Base-by-base conservation (phyloP, 2,797 vertebrate species). In the Sebastes vulpes region DNA sequence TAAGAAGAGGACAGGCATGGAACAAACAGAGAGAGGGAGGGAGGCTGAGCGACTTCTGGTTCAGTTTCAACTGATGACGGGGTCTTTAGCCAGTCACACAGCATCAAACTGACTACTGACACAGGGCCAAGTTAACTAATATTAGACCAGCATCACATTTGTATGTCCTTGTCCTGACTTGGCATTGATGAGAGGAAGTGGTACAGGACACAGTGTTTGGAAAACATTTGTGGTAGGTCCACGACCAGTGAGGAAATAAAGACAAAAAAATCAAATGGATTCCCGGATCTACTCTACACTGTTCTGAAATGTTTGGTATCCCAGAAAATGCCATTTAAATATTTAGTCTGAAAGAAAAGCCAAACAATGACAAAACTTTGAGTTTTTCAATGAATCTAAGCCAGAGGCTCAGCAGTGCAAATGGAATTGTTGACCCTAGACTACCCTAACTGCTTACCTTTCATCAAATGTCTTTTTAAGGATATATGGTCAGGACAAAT, bases 1-100 rank as follows among this genome's bases (percentile, higher is more conserved):
- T 93, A 90, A 82, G 91, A 79, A 88, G 83, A 89, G 80, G 91
- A 87, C 88, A 91, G 75, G 75, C 80, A 85, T 91, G 89, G 82
- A 93, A 88, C 82, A 90, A 89, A 90, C 66, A 81, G 42, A 53
- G 38, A 11, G 50, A 56, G 58, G 31, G 53, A 69, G 18, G 28
- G 57, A 58, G 48, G 35, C n/a, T 16, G 20, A 68, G 28, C 0
- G 23, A 84, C 59, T 80, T 74, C 48, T 70, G 46, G 26, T 83
- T 83, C 5, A 79, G 31, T 72, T 84, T 85, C 14, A 69, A 57
- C 38, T 71, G 73, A 65, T n/a, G 46, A 82, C 46, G 77, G 31
- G 59, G 46, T 70, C 31, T 76, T 60, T 0, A 75, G 57, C 12
- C 21, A 72, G 29, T 87, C 68, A 64, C 38, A 76, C 5, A 52